A percentile compares a stretch with the other conserved stretches of the same genome.
Evolutionary conservation across 1,140 invertebrate species (phyloP).

Genomic region (Euura saliciscinereae): DNA sequence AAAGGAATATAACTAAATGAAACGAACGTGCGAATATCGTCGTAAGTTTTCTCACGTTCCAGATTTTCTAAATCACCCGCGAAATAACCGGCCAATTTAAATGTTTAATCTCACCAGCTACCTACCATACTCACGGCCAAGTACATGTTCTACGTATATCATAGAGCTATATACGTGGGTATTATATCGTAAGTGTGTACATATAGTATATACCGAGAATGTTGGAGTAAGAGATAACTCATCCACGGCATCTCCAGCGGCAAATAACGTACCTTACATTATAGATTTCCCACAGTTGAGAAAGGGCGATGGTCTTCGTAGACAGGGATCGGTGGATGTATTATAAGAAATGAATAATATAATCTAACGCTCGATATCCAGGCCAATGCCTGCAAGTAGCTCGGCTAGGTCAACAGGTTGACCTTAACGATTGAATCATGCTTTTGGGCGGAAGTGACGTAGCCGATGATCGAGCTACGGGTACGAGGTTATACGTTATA

Average conservation of each 20-base stretch:
- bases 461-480: neutral
- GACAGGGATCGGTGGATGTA: neutral
- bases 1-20: too few relatives aligned
- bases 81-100: conserved; percentile 7
- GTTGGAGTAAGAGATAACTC: neutral
- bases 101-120: neutral
- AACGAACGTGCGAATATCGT: neutral
- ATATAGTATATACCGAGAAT: too few relatives aligned
- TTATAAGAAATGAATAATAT: neutral
- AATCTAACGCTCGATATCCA: neutral
- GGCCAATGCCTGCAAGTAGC: conserved; percentile 4
- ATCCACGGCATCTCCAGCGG: neutral
- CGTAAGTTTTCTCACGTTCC: neutral
- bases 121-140: neutral
- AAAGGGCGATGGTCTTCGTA: neutral
- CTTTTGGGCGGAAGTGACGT: neutral
- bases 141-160: neutral
- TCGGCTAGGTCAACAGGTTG: neutral
- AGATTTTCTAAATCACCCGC: conserved; percentile 5
- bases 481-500: neutral
- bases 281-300: neutral
- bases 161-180: too few relatives aligned
- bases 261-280: neutral
- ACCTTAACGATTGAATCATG: conserved; percentile 7
- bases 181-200: too few relatives aligned